Conservation (phyloP, 1,140 invertebrate genomes). For the Lordiphosa collinella region DNA sequence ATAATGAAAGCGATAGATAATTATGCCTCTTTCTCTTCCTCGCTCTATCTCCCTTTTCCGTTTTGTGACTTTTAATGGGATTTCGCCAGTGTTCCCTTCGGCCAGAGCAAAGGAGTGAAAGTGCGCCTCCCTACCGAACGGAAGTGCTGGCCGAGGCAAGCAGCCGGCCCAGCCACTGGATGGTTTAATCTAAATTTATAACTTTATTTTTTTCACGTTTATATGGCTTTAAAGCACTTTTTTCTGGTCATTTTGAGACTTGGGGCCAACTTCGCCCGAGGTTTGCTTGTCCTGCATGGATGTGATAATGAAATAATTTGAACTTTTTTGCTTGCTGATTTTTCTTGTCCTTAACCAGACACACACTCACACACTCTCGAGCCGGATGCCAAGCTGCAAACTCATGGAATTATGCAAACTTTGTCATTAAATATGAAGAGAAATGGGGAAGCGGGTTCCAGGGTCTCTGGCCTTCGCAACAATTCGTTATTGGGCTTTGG, state of each 20-base stretch:
- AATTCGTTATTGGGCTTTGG: slow-evolving; percentile 70
- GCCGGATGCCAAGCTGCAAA: slow-evolving; percentile 51
- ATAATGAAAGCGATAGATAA: slow-evolving; percentile 75
- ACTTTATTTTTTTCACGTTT: slow-evolving; percentile 64
- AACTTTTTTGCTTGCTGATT: slow-evolving; percentile 60
- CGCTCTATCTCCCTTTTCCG: not conserved
- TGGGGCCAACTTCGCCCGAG: not conserved
- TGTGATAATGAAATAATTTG: slow-evolving; percentile 76
- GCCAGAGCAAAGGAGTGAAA: slow-evolving; percentile 1
- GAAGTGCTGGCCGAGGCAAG: slow-evolving; percentile 11
- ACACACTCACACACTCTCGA: slow-evolving; percentile 3
- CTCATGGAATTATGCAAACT: slow-evolving; percentile 76
- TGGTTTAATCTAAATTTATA: slow-evolving; percentile 75
- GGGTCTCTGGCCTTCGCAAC: slow-evolving; percentile 37
- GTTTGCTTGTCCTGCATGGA: slow-evolving; percentile 42
- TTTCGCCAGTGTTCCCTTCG: slow-evolving; percentile 30
- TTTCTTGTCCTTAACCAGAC: slow-evolving; percentile 40
- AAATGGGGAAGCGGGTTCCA: not conserved
- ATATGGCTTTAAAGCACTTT: slow-evolving; percentile 38
- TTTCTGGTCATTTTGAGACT: slow-evolving; percentile 11
- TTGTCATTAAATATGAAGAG: slow-evolving; percentile 67
- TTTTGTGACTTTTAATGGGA: slow-evolving; percentile 61
- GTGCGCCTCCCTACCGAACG: slow-evolving; percentile 14
- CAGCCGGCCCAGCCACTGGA: slow-evolving; percentile 22
- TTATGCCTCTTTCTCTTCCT: slow-evolving; percentile 33